These are phyloP conservation scores for Dinomys branickii DNA, from an alignment of 2,113 vertebrate genomes.

Conservation along the genomic window DNA sequence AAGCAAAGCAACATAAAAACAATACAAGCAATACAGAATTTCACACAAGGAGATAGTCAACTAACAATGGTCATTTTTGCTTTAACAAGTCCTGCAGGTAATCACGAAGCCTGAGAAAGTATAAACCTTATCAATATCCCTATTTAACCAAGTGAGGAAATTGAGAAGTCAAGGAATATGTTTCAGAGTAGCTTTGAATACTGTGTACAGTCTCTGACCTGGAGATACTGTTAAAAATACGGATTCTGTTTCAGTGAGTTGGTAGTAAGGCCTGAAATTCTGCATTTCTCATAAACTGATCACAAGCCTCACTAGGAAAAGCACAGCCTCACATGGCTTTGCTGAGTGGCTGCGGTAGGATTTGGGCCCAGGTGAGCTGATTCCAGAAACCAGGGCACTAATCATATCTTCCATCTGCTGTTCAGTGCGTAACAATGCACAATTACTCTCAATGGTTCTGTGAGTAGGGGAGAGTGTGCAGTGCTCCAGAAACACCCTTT, in stretches of 20 bases:
- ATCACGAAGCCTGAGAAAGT: neutral
- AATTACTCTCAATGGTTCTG: neutral
- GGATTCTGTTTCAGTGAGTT: neutral
- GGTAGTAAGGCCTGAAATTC: neutral
- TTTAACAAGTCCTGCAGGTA: neutral
- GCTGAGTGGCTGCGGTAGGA: neutral
- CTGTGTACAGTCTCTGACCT: neutral
- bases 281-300: neutral
- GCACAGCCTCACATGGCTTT: neutral
- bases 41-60: too few species aligned
- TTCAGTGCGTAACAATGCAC: too few species aligned
- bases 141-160: neutral
- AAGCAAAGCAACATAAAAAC: too few species aligned
- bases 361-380: neutral
- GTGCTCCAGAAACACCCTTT: neutral
- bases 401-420: neutral
- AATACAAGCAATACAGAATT: too few species aligned
- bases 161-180: neutral
- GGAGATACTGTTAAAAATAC: neutral
- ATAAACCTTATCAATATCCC: neutral
- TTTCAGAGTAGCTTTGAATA: neutral
- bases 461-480: too few species aligned
- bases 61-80: too few species aligned
- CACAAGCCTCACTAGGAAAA: neutral
- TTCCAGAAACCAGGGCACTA: neutral